Conservation (phyloP, 2,888 invertebrate species). For the Trisateles emortualis region DNA sequence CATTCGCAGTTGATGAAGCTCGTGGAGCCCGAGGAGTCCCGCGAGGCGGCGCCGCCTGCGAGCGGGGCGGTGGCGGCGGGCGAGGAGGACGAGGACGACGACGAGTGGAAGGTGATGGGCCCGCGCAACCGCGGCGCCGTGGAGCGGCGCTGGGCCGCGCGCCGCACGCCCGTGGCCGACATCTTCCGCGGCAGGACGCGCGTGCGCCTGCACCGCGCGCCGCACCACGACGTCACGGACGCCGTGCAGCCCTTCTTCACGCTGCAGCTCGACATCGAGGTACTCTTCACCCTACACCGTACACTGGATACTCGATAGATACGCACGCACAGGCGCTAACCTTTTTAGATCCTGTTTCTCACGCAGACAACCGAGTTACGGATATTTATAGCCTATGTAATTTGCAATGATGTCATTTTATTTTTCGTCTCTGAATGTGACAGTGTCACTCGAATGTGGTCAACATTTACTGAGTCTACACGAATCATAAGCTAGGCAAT, state of each 20-base stretch:
- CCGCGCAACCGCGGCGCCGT: slow-evolving; percentile 95
- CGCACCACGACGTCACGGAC: slow-evolving; percentile 91
- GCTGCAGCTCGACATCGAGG: slow-evolving; percentile 97
- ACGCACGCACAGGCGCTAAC: no score
- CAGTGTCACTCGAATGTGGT: slow-evolving; percentile 51
- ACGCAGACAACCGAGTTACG: no score
- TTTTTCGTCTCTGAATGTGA: slow-evolving; percentile 65
- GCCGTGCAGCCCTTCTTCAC: slow-evolving; percentile 98
- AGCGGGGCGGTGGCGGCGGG: slow-evolving; percentile 41
- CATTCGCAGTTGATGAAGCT: slow-evolving; percentile 85
- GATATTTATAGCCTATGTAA: no score
- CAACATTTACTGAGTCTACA: slow-evolving; percentile 52
- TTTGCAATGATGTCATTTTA: slow-evolving; percentile 58
- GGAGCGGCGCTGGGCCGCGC: slow-evolving; percentile 91
- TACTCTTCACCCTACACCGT: slow-evolving; percentile 56
- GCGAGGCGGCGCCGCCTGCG: slow-evolving; percentile 56
- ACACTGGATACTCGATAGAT: not conserved
- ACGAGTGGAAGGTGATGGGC: slow-evolving; percentile 94
- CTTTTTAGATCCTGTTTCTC: no score
- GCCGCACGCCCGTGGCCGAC: slow-evolving; percentile 95
- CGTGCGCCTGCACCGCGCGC: slow-evolving; percentile 92
- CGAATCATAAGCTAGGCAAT: not conserved
- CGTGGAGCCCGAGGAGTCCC: slow-evolving; percentile 84
- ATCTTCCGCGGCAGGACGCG: slow-evolving; percentile 97
- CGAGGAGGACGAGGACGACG: slow-evolving; percentile 81